Base-by-base conservation (phyloP, 2,888 invertebrate genomes). In the Pseudeuparius sepicola region DNA sequence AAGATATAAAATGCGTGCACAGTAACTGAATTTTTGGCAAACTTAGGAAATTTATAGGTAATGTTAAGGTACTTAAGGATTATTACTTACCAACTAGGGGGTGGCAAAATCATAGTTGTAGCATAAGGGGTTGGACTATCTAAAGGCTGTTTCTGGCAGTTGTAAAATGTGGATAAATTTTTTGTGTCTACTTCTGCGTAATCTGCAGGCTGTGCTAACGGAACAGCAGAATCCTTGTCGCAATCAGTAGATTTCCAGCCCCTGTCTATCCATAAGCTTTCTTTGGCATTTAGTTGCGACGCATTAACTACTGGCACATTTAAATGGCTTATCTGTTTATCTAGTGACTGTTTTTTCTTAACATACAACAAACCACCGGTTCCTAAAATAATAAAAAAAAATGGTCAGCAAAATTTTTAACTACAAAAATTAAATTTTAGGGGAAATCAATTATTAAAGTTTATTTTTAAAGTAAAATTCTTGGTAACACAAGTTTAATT, bases 81-180 rank as follows among this genome's bases (percentile, higher is more conserved):
- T n/a, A n/a, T n/a, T n/a, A n/a, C 72, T 24, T 66, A 65, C 70
- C 70, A 71, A 53, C 68, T 70, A 15, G 70, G 67, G 30, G 65
- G 63, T 4, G 65, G 64, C 4, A 80, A 67, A 23, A 81, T 64
- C 61, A 79, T 80, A 7, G 82, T 81, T 1, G 81, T 82, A 10
- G 82, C 82, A 58, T 81, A 82, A 0, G 81, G 82, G 2, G 75
- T 75, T 0, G 78, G 75, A 56, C 74, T 73, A 46, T 73, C 73
- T 6, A 73, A 68, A 36, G 72, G 71, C 57, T 75, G 76, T 28
- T 45, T 45, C 55, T 76, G 72, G 48, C 70, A 68, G 49, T 74
- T 74, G 59, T 80, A 79, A 56, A 81, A 81, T 1, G 80, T 79
- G 36, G 78, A 78, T 57, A 81, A 63, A 51, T 73, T 76, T 32